These are phyloP conservation scores for Ips nitidus DNA, from an alignment of 1,140 invertebrate genomes.

Conservation along the genomic window DNA sequence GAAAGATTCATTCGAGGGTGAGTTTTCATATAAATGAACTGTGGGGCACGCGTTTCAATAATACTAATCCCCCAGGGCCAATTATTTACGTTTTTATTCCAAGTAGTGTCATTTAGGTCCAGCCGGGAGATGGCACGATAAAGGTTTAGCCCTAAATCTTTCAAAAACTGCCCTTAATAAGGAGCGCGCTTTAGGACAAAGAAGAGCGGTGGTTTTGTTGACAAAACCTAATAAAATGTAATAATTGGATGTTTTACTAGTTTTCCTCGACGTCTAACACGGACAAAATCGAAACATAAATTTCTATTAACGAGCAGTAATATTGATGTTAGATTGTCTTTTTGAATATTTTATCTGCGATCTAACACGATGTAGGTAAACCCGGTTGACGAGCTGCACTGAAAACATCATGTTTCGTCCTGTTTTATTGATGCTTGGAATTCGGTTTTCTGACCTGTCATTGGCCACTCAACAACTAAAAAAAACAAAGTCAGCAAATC, in stretches of 20 bases:
- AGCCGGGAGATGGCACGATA: too few relatives aligned
- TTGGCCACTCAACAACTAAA: too few relatives aligned
- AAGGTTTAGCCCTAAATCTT: too few relatives aligned
- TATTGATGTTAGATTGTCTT: conserved; percentile 25
- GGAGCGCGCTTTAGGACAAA: background rate
- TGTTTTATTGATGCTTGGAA: background rate
- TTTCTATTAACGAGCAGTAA: conserved; percentile 27
- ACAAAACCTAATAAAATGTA: conserved; percentile 27
- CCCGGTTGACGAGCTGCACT: background rate
- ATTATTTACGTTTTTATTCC: too few relatives aligned
- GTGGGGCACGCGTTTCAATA: conserved; percentile 17
- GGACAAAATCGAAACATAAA: conserved; percentile 25
- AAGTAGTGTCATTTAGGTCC: too few relatives aligned
- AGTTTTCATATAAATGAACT: conserved; percentile 12
- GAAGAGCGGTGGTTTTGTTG: background rate
- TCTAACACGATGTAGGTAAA: conserved; percentile 14
- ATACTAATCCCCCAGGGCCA: background rate
- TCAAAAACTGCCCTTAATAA: background rate
- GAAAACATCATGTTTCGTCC: background rate
- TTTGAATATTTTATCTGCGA: conserved; percentile 25
- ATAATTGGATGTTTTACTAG: conserved; percentile 35
- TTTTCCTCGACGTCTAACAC: conserved; percentile 2
- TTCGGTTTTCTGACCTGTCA: background rate
- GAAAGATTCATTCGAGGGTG: conserved; percentile 14
- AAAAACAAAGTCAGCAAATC: too few relatives aligned